Evolutionary conservation across 1,140 invertebrate species (phyloP).

Genomic region (Bombus waltoni): DNA sequence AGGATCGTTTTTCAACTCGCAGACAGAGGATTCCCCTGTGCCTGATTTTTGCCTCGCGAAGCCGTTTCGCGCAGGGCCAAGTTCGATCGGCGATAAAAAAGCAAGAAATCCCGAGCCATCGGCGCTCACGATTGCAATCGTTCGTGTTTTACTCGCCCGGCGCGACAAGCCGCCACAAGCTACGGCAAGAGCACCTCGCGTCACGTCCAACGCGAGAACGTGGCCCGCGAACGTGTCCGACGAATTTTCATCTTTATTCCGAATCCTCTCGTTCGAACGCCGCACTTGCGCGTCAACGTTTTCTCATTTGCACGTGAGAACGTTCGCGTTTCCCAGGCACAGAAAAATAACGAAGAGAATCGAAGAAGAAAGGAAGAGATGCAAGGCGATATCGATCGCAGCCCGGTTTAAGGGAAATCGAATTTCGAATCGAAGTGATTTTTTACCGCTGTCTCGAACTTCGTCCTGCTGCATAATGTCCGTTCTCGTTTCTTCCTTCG

Average conservation of each 20-base stretch:
- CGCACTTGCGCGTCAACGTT: not conserved
- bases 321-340: no score
- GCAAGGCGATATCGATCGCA: not conserved
- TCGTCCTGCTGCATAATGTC: no score
- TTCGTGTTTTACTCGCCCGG: not conserved
- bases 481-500: not conserved
- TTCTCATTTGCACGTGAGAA: constrained; percentile 3
- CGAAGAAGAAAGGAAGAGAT: not conserved
- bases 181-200: no score
- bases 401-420: constrained; percentile 16
- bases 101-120: not conserved
- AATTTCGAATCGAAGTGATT: constrained; percentile 10
- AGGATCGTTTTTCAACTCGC: constrained; percentile 45
- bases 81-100: constrained; percentile 38
- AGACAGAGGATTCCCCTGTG: constrained; percentile 10
- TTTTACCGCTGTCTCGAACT: not conserved
- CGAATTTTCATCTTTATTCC: no score
- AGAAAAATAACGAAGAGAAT: not conserved
- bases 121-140: not conserved
- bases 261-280: no score
- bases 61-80: not conserved
- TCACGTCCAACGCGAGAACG: no score
- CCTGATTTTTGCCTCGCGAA: not conserved
- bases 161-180: no score
- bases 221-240: no score